Conservation (phyloP, 1,140 invertebrate genomes). For the Drosophila oshimai region DNA sequence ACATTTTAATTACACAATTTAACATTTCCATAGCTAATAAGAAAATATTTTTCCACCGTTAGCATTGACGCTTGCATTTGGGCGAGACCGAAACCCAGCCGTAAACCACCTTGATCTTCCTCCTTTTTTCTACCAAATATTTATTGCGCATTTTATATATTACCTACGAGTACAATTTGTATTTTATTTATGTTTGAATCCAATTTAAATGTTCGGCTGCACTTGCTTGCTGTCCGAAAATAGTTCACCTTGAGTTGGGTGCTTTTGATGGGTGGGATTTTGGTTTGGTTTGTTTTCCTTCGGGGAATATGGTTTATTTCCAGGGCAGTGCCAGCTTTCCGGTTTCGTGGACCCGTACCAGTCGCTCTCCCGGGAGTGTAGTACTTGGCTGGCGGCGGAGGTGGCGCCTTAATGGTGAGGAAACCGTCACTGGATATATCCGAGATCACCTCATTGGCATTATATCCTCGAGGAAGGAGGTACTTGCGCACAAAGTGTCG, state of each 20-base stretch:
- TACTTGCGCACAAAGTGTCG: slow-evolving; percentile 90
- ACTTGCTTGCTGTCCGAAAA: slow-evolving; percentile 50
- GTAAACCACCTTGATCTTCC: not conserved
- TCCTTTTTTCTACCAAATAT: slow-evolving; percentile 24
- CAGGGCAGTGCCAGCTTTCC: slow-evolving; percentile 73
- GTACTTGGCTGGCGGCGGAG: slow-evolving; percentile 82
- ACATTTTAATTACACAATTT: no score
- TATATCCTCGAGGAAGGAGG: slow-evolving; percentile 84
- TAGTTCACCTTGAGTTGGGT: slow-evolving; percentile 67
- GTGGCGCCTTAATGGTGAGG: slow-evolving; percentile 88
- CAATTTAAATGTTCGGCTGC: slow-evolving; percentile 51
- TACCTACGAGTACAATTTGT: slow-evolving; percentile 30
- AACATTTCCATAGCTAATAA: not conserved
- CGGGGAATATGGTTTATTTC: slow-evolving; percentile 40
- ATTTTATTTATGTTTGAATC: slow-evolving; percentile 45
- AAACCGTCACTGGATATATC: slow-evolving; percentile 89
- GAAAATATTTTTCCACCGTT: not conserved
- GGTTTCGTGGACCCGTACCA: slow-evolving; percentile 70
- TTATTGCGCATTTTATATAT: slow-evolving; percentile 71
- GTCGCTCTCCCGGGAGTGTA: slow-evolving; percentile 60
- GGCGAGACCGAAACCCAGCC: not conserved
- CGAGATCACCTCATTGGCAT: slow-evolving; percentile 89
- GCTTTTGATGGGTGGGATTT: not conserved
- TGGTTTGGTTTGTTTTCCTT: not conserved
- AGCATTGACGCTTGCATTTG: slow-evolving; percentile 26